Base-by-base conservation (phyloP, 2,888 invertebrate genomes). In the Scrobipalpa costella region DNA sequence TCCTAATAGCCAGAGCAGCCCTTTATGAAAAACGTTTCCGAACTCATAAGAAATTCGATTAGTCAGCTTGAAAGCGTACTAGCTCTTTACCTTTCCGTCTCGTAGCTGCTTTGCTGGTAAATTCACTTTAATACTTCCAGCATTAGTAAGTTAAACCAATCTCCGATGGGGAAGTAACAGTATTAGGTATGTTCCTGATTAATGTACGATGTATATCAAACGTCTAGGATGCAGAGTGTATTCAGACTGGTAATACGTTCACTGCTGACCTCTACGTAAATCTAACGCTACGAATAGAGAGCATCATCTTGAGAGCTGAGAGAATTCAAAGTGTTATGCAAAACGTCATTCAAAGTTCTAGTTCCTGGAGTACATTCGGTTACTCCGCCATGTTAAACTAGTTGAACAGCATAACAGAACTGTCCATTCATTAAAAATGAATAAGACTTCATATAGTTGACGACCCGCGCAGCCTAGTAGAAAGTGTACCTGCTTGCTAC, bases 81-180 rank as follows among this genome's bases (percentile, higher is more conserved):
- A 55, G 33, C 55, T 55, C 33, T 44, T 44, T 55, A 55, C 55
- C 55, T 33, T 55, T 21, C 27, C 6, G n/a, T 8, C 49, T 15
- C 15, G 34, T 11, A 34, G 55, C 55, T 34, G 52, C 33, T 55
- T 55, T 21, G 50, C 3, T 15, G 34, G 34, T 52, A 34, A 55
- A 55, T 55, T 55, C 34, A 55, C 55, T 55, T 55, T 55, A 27
- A 55, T 55, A 55, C 55, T 55, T 55, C 15, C 55, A 55, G 55
- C 55, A 55, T 55, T 55, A 34, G 55, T 27, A 55, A 55, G 33
- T 34, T 55, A 55, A 55, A 55, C 33, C 55, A 34, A 55, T 55
- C 34, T 55, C 34, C 34, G 55, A 55, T 55, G 21, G 27, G 50
- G 27, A 21, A 52, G 50, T 52, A 52, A 52, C 21, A 52, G 21